phyloP scores from a whole-genome alignment of 2,113 vertebrate genomes.

The Corythaeola cristata region DNA sequence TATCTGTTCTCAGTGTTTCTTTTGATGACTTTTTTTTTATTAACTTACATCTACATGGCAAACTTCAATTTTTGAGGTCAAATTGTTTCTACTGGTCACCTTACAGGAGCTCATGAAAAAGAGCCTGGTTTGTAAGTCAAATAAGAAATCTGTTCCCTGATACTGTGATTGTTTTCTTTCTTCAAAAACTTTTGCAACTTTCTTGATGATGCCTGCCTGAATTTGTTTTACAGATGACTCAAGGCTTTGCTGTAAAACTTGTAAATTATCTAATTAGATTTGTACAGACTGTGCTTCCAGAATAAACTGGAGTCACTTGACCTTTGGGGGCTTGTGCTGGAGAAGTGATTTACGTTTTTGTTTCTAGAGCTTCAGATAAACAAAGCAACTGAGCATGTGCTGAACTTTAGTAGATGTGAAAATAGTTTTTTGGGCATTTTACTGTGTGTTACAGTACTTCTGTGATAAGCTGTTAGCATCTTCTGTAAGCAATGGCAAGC shows the following conservation, averaged over 20 bases:
- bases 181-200: not conserved
- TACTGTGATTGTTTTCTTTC: not conserved
- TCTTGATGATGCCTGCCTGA: not conserved
- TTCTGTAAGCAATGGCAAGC: not conserved
- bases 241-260: not conserved
- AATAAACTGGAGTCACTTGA: not conserved
- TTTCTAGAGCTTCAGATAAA: not conserved
- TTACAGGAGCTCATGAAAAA: not conserved
- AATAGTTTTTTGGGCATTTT: not conserved
- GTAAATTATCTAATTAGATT: not conserved
- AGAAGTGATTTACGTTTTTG: slow-evolving; percentile 22
- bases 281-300: slow-evolving; percentile 32
- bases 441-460: not conserved
- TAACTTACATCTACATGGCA: not conserved
- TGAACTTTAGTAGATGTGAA: not conserved
- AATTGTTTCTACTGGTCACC: not conserved
- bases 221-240: slow-evolving; percentile 17
- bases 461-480: not conserved
- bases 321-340: not conserved
- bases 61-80: not conserved
- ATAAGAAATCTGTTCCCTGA: not conserved
- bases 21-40: not conserved
- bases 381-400: not conserved
- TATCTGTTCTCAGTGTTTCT: not conserved
- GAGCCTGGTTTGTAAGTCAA: not conserved